phyloP scores from a whole-genome alignment of 2,113 vertebrate species.

The Siphamia tubifer region DNA sequence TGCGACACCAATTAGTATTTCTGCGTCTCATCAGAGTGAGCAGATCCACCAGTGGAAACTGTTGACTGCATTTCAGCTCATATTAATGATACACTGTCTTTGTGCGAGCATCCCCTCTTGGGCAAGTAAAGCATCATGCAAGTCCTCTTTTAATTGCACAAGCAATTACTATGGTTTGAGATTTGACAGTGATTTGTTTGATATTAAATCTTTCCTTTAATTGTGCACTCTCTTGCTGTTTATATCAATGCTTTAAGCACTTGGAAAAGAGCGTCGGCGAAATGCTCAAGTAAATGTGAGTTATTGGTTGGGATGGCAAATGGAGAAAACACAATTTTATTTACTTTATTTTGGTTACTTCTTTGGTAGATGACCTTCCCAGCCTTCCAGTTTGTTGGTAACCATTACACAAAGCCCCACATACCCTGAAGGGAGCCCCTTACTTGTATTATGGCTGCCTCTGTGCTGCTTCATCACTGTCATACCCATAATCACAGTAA shows the following conservation, averaged over 20 bases:
- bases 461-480: constrained; percentile 23
- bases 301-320: not conserved
- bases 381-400: constrained; percentile 6
- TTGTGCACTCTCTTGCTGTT: not conserved
- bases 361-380: not conserved
- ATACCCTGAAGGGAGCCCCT: constrained; percentile 10
- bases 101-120: constrained; percentile 26
- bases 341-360: not conserved
- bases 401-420: not conserved
- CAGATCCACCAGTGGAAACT: constrained; percentile 28
- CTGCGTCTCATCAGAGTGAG: constrained; percentile 48
- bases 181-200: constrained; percentile 19
- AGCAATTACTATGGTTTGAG: constrained; percentile 21
- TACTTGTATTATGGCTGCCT: not conserved
- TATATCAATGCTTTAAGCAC: too few relatives aligned
- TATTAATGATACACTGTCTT: constrained; percentile 38
- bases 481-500: constrained; percentile 41
- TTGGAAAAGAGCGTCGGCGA: not conserved
- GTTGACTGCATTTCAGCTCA: constrained; percentile 36
- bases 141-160: constrained; percentile 37
- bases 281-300: not conserved
- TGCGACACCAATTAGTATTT: constrained; percentile 62
- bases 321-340: not conserved
- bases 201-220: constrained; percentile 26
- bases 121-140: not conserved